Percentiles rank a stretch among this genome's conserved stretches.
phyloP scores from a whole-genome alignment of 2,888 invertebrate species.

The Vanessa cardui region DNA sequence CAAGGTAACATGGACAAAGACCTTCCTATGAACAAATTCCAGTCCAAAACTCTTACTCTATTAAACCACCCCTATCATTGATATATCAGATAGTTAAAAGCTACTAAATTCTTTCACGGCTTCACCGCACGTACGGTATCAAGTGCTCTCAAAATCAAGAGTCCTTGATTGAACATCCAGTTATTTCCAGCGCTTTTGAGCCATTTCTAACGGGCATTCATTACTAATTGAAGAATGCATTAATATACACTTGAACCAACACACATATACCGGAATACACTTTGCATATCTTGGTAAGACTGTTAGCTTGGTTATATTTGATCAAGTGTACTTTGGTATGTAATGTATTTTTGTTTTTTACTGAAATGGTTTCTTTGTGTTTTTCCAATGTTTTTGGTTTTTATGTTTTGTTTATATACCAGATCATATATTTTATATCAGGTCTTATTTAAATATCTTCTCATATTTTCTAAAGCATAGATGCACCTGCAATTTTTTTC shows the following conservation, averaged over 20 bases:
- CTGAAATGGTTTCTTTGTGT: too few species aligned
- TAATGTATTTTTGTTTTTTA: not conserved
- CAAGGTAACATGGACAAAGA: too few species aligned
- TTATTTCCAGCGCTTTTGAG: constrained; percentile 1
- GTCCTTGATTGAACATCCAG: not conserved
- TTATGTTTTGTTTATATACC: too few species aligned
- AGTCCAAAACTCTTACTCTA: too few species aligned
- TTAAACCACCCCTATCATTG: too few species aligned
- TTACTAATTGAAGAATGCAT: constrained; percentile 66
- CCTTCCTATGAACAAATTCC: too few species aligned
- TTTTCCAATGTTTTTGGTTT: too few species aligned
- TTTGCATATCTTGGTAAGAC: not conserved
- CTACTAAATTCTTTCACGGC: not conserved
- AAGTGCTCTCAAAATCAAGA: not conserved
- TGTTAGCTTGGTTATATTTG: not conserved
- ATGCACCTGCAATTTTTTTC: too few species aligned
- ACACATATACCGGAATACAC: constrained; percentile 41
- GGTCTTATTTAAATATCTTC: too few species aligned
- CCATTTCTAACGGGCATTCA: not conserved
- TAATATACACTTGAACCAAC: constrained; percentile 67
- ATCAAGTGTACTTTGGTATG: not conserved
- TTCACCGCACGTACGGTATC: not conserved
- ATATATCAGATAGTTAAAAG: constrained; percentile 1
- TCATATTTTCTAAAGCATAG: too few species aligned
- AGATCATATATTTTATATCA: too few species aligned